Evolutionary conservation across 2,888 invertebrate genomes (phyloP).

Genomic region (Chromoteleia sp.): DNA sequence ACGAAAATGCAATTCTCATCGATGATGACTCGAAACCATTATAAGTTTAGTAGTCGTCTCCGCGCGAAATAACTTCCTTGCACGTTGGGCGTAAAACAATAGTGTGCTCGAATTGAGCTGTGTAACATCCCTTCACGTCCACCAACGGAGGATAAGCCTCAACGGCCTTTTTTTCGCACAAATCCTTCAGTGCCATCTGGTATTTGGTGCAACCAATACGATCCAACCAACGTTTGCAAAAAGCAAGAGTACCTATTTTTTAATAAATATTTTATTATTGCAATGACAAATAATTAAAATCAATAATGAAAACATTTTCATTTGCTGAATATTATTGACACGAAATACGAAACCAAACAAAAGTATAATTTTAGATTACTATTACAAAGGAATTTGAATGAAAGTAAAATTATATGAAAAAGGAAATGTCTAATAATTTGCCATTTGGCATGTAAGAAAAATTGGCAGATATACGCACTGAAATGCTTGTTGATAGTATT

Average conservation of each 20-base stretch:
- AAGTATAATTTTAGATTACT: no score
- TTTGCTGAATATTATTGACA: no score
- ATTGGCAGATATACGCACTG: constrained; percentile 84
- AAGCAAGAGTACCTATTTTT: constrained; percentile 91
- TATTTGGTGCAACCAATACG: constrained; percentile 98
- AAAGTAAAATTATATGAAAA: neutral
- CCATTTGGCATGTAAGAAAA: neutral
- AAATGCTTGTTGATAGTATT: constrained; percentile 98
- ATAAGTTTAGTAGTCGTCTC: constrained; percentile 96
- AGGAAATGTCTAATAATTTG: neutral
- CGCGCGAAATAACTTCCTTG: constrained; percentile 98
- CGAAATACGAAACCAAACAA: no score
- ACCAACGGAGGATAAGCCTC: constrained; percentile 99
- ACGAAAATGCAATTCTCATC: constrained; percentile 35
- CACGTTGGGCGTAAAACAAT: constrained; percentile 98
- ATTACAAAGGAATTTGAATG: neutral
- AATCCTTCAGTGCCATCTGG: constrained; percentile 98
- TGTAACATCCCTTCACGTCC: constrained; percentile 98
- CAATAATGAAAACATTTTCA: no score
- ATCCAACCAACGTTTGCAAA: constrained; percentile 99
- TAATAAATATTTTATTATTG: neutral
- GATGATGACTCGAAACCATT: constrained; percentile 9
- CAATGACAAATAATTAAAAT: no score
- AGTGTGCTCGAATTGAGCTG: constrained; percentile 99
- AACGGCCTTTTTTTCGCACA: constrained; percentile 99